Percentiles rank a stretch among this genome's conserved stretches.
phyloP scores from a whole-genome alignment of 1,140 invertebrate species.

The Artemia franciscana region DNA sequence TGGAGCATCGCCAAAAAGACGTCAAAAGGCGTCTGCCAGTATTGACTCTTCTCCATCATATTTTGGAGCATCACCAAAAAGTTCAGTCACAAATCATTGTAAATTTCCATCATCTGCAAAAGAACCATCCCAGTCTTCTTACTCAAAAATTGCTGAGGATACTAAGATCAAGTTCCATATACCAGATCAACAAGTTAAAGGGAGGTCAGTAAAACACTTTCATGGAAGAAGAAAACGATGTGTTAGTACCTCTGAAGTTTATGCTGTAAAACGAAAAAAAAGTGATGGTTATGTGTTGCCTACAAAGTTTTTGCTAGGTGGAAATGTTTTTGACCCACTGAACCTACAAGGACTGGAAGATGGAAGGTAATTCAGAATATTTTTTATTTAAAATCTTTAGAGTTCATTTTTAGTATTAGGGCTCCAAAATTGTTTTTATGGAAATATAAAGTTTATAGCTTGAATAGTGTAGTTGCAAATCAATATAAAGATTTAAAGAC shows the following conservation, averaged over 20 bases:
- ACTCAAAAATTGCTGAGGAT: neutral
- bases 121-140: neutral
- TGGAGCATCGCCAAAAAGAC: too few relatives aligned
- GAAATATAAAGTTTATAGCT: too few relatives aligned
- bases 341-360: conserved; percentile 79
- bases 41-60: too few relatives aligned
- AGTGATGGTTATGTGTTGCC: conserved; percentile 33
- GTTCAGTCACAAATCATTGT: neutral
- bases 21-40: too few relatives aligned
- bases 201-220: neutral
- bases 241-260: neutral
- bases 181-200: neutral
- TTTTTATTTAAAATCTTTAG: too few relatives aligned
- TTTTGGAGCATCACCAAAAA: neutral
- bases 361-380: conserved; percentile 51
- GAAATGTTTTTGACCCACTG: conserved; percentile 79
- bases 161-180: neutral
- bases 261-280: neutral
- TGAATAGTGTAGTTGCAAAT: too few relatives aligned
- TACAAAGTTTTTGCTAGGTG: conserved; percentile 78
- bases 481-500: too few relatives aligned
- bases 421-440: too few relatives aligned
- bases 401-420: too few relatives aligned
- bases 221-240: neutral
- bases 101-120: neutral